Evolutionary conservation across 2,113 vertebrate species (phyloP), one percentile per base, ranked within the genome.

Genomic region (Xyrauchen texanus): DNA sequence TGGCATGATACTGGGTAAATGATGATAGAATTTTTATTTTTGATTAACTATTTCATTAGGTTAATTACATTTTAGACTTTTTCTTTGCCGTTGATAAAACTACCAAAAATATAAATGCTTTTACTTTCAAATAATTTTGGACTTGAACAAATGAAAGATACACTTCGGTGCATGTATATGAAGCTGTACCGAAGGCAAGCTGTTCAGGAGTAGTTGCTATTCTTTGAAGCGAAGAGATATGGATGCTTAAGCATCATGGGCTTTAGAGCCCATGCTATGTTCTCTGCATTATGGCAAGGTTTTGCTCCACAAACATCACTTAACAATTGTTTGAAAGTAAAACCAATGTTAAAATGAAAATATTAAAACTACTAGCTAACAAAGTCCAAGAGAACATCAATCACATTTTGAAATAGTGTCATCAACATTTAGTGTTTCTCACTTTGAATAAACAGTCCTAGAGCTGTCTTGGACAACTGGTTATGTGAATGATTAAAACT

Each of bases 381-480:
- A 49, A 69, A 58, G 3, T 45, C 7, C 7, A 70, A 16, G 6
- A 70, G 9, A 34, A 69, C 4, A 21, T 53, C 15, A 55, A 44
- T 7, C 0, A 5, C 11, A 45, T 15, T 57, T n/a, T 45, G 4
- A 57, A 57, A 53, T 71, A 57, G 68, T 42, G 53, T 34, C 70
- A 9, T 46, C 11, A 6, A 52, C 34, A 16, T 8, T 5, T 6
- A 49, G n/a, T 13, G 12, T 62, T 67, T 67, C 21, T 16, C 42
- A 53, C 51, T 10, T 10, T 6, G 34, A 62, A 6, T 53, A 51
- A 66, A 73, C 68, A 81, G 74, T 60, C 55, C 49, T 52, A 68
- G 12, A 71, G 75, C 13, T 60, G 52, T 81, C 75, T 65, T 57
- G 11, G 4, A 8, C 8, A 55, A 10, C 69, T 47, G 15, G 57